phyloP scores from a whole-genome alignment of 2,888 invertebrate genomes.

The Biston stratarius region DNA sequence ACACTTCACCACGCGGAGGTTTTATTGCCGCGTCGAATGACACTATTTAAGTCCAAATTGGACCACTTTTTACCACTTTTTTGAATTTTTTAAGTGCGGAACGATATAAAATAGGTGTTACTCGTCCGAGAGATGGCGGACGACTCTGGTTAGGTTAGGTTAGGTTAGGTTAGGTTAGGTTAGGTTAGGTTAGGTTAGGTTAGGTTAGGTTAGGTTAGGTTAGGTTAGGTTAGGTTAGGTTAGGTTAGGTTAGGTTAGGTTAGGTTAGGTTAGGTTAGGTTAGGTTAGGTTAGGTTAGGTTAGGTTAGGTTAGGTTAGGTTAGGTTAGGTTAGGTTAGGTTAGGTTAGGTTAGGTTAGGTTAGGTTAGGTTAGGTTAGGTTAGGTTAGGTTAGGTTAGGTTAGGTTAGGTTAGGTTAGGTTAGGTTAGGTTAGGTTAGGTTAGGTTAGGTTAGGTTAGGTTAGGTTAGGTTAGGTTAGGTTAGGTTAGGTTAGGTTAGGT shows the following conservation, averaged over 20 bases:
- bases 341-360: slow-evolving; percentile 1
- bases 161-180: slow-evolving; percentile 45
- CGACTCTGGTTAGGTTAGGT: slow-evolving; percentile 48
- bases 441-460: too few species aligned
- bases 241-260: slow-evolving; percentile 1
- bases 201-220: slow-evolving; percentile 1
- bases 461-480: too few species aligned
- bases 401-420: slow-evolving; percentile 5
- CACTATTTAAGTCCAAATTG: too few species aligned
- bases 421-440: too few species aligned
- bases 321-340: too few species aligned
- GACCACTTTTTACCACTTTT: too few species aligned
- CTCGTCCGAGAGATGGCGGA: too few species aligned
- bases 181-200: slow-evolving; percentile 23
- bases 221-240: slow-evolving; percentile 1
- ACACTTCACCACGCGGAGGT: too few species aligned
- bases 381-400: slow-evolving; percentile 6
- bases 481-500: too few species aligned
- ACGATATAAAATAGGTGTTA: too few species aligned
- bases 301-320: slow-evolving; percentile 1
- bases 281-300: slow-evolving; percentile 1
- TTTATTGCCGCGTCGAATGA: too few species aligned
- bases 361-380: slow-evolving; percentile 1
- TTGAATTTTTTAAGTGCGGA: too few species aligned
- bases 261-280: slow-evolving; percentile 1